A percentile compares a stretch with the other conserved stretches of the same genome.
Conservation (phyloP, 1,140 invertebrate species). For the Eufriesea mexicana region DNA sequence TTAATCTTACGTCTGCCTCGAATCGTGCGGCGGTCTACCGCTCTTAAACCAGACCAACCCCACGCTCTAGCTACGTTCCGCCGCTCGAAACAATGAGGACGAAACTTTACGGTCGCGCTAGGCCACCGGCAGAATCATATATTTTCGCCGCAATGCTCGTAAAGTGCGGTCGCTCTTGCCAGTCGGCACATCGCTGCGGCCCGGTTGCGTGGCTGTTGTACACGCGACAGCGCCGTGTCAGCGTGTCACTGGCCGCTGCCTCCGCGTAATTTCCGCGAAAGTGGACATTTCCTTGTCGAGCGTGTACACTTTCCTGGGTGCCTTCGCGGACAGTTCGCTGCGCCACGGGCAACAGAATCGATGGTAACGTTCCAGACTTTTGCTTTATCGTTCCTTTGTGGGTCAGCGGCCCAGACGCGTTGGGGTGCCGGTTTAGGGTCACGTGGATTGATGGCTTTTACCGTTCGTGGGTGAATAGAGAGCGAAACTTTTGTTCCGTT, state of each 20-base stretch:
- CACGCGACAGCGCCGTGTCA: constrained; percentile 56
- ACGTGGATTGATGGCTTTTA: too few species aligned
- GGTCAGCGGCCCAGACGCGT: background rate
- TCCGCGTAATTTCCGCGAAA: constrained; percentile 24
- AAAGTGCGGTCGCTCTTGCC: constrained; percentile 72
- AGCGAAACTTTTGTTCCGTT: background rate
- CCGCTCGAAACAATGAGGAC: constrained; percentile 78
- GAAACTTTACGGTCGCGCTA: constrained; percentile 76
- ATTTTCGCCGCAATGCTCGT: constrained; percentile 76
- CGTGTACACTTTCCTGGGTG: background rate
- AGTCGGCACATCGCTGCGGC: constrained; percentile 59
- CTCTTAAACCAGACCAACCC: constrained; percentile 62
- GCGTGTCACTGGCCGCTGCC: constrained; percentile 40
- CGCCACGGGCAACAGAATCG: background rate
- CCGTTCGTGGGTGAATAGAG: too few species aligned
- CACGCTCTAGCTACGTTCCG: constrained; percentile 59
- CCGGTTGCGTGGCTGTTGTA: constrained; percentile 19
- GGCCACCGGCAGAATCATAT: constrained; percentile 72
- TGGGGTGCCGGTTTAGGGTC: background rate
- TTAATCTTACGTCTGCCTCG: constrained; percentile 74
- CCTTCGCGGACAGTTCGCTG: background rate
- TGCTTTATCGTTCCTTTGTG: background rate
- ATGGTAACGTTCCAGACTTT: background rate
- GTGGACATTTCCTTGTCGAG: constrained; percentile 11
- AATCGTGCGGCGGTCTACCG: constrained; percentile 70